Evolutionary conservation across 2,797 vertebrate genomes (phyloP), one percentile per base, ranked within the genome.

Genomic region (Astyanax mexicanus): DNA sequence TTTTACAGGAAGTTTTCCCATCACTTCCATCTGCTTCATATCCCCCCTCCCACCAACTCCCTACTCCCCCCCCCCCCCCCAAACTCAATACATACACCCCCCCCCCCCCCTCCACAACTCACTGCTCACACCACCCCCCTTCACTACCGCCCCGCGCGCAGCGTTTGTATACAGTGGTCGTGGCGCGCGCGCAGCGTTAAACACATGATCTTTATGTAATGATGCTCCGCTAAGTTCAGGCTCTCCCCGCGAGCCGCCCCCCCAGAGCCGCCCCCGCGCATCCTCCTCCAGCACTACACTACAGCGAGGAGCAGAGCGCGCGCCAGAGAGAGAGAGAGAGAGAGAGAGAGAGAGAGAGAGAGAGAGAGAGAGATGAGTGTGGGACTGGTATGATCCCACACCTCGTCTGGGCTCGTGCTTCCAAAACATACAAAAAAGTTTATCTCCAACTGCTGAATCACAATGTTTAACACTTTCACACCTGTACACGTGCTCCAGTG

Each of bases 11-110:
- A 35, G 21, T 54, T 54, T 54, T 12, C 29, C 52, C 49, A 25
- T 54, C 21, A 54, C 23, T 51, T 54, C 49, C 51, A 54, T 54
- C 51, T 54, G 51, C 23, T 27, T 51, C 51, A 54, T 51, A 54
- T 51, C 51, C 21, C 51, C 49, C 49, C 19, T 19, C 49, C 52
- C 19, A 52, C 49, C n/a, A n/a, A n/a, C n/a, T n/a, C n/a, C n/a
- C n/a, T n/a, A 52, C 1, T 12, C 51, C 9, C 23, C 19, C 51
- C 10, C 1, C 6, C 21, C 7, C 49, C 45, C 11, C 51, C 47
- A 42, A 4, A 42, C 40, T 4, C 17, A 17, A 45, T 21, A 2
- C 6, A n/a, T n/a, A n/a, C n/a, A n/a, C n/a, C n/a, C n/a, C n/a
- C n/a, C n/a, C n/a, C n/a, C 47, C 47, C 6, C 6, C 6, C n/a